A percentile compares a stretch with the other conserved stretches of the same genome.
phyloP scores from a whole-genome alignment of 2,797 vertebrate species.

The Schizopygopsis pylzovi region DNA sequence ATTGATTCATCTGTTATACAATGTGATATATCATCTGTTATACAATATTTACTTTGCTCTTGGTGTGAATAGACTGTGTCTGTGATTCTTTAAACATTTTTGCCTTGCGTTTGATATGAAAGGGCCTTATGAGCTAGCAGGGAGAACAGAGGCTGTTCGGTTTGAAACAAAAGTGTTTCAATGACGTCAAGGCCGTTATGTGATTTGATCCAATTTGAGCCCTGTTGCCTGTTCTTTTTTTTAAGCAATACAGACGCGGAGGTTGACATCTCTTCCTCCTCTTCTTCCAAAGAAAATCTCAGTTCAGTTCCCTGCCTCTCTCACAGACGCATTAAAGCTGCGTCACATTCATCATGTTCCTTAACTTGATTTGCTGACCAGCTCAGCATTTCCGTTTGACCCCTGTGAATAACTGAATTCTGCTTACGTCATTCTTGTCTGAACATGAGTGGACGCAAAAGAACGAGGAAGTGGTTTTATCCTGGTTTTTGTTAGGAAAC shows the following conservation, averaged over 20 bases:
- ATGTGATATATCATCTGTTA: not conserved
- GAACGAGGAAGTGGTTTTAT: slow-evolving; percentile 37
- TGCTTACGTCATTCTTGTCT: slow-evolving; percentile 3
- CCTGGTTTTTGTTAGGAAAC: not conserved
- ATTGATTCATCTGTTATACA: not conserved
- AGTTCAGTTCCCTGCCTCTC: not conserved
- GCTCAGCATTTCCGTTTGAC: not conserved
- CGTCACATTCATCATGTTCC: not conserved
- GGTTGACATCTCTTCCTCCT: not conserved
- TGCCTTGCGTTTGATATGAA: not conserved
- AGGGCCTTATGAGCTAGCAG: not conserved
- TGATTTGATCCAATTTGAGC: slow-evolving; percentile 16
- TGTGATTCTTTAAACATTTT: not conserved
- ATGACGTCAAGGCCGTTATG: not conserved
- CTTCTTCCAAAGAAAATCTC: not conserved
- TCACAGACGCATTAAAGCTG: not conserved
- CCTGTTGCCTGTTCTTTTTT: not conserved
- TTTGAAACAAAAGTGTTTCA: slow-evolving; percentile 1
- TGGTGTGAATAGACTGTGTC: too few relatives aligned
- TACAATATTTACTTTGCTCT: not conserved
- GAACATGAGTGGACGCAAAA: slow-evolving; percentile 26
- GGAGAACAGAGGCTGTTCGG: not conserved
- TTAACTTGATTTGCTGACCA: slow-evolving; percentile 20
- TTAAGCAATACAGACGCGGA: not conserved
- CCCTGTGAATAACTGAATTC: not conserved